Base-by-base conservation (phyloP, 1,140 invertebrate genomes). In the Achroia grisella region DNA sequence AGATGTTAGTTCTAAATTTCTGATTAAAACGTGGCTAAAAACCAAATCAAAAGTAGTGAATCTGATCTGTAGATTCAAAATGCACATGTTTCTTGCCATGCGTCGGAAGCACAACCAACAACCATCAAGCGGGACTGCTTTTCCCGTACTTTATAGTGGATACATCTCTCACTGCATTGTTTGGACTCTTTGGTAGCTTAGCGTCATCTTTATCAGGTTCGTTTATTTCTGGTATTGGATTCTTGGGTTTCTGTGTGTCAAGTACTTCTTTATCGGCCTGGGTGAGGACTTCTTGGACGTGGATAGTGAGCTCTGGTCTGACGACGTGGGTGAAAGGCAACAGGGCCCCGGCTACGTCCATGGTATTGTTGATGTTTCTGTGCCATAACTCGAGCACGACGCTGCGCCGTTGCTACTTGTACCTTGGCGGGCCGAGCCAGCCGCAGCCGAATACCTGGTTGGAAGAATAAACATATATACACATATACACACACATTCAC, bases 381-480 rank as follows among this genome's bases (percentile, higher is more conserved):
- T 87, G 86, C 86, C 86, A 87, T 54, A 87, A 65, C 60, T 87
- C 86, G 15, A 87, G 83, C 81, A 87, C 88, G 67, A 89, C 72
- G 75, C 78, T 86, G 60, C 87, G 73, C 82, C 87, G 74, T 78
- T 88, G 87, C 87, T 90, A 90, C 87, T 90, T 90, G 76, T 89
- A 89, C 39, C 86, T 73, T 0, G 86, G 72, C 10, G 88, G 88
- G 1, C 88, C 89, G 23, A 91, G 86, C 88, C 90, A 90, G 15
- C 90, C 89, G 68, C 91, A 92, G 12, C 89, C 90, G 76, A 91
- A 87, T 62, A 92, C 80, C 84, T 92, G 88, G 55, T 12, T 23
- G 17, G 6, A 2, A 23, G 17, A 23, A 2, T 2, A 23, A 23
- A 23, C 6, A 23, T 23, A 23, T 2, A 23, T 23, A 23, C 2